Base-by-base conservation (phyloP, 1,140 invertebrate species). In the Brachystomella parvula region DNA sequence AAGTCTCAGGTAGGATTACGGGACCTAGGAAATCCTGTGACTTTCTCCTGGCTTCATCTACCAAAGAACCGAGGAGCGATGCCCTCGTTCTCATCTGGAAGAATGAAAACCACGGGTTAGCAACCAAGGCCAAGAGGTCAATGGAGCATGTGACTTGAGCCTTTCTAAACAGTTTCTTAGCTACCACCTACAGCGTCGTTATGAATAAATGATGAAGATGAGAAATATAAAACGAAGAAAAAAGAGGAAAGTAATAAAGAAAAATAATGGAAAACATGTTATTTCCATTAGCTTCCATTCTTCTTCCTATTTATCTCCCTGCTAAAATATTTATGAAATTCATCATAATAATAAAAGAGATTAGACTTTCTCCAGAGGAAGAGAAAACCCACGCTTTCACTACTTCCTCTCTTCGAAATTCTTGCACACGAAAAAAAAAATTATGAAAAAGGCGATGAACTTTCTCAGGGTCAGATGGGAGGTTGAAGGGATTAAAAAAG, bases 31-130 rank as follows among this genome's bases (percentile, higher is more conserved):
- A 93, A 56, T 96, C 90, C 33, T 82, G 81, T 0, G 92, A 94
- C 76, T 92, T 94, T 63, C 85, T 84, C 74, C 88, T 86, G 29
- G 96, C 78, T 69, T 96, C 92, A 63, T 94, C 89, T 17, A 88
- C 88, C 32, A 98, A 80, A 1, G 87, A 87, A 74, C 94, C 88
- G 12, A 98, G 81, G 1, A 98, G 80, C 0, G 93, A 93, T 21
- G 88, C 85, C 29, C 95, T 82, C 1, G 96, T 98, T 70, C 96
- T 81, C 67, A 90, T 80, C 83, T 88, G 76, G n/a, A n/a, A n/a
- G n/a, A n/a, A n/a, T n/a, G n/a, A n/a, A n/a, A n/a, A n/a, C n/a
- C n/a, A n/a, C n/a, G n/a, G n/a, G n/a, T n/a, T n/a, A n/a, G n/a
- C n/a, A 15, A 31, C 24, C 57, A 28, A 59, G 30, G 57, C 30